A percentile compares a stretch with the other conserved stretches of the same genome.
Conservation (phyloP, 2,113 vertebrate genomes). For the Corydoras maculifer region DNA sequence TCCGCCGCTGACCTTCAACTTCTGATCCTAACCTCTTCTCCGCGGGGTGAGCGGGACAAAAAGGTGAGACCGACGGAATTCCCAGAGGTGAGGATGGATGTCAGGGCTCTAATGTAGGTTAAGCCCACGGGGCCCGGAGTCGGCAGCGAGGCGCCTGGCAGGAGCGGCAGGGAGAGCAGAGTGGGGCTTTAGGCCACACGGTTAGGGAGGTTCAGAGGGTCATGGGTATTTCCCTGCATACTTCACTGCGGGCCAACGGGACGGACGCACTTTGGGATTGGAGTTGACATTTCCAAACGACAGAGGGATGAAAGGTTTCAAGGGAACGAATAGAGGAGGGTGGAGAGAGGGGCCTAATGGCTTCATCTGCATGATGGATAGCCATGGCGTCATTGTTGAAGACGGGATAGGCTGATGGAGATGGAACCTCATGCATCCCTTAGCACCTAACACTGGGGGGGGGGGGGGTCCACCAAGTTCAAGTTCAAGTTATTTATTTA, state of each 20-base stretch:
- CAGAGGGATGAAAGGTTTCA: background rate
- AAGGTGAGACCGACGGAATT: conserved; percentile 25
- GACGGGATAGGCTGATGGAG: no score
- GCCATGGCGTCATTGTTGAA: no score
- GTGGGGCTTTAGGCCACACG: background rate
- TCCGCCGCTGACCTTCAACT: conserved; percentile 16
- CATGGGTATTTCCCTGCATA: conserved; percentile 32
- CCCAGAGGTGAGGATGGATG: conserved; percentile 24
- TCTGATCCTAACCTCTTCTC: conserved; percentile 29
- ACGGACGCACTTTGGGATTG: background rate
- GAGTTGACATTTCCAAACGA: background rate
- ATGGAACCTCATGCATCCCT: no score
- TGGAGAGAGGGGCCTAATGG: conserved; percentile 10
- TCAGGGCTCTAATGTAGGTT: conserved; percentile 7
- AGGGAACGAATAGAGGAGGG: conserved; percentile 1
- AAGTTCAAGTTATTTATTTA: no score
- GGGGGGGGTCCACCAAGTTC: no score
- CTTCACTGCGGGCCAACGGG: conserved; percentile 25
- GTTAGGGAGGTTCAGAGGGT: conserved; percentile 29
- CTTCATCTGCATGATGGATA: no score
- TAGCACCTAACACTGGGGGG: no score
- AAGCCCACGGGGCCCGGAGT: conserved; percentile 23
- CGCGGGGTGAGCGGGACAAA: background rate
- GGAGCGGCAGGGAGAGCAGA: conserved; percentile 11
- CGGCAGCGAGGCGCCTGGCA: conserved; percentile 33